Evolutionary conservation across 2,888 invertebrate species (phyloP).

Genomic region (Xylocampa areola): DNA sequence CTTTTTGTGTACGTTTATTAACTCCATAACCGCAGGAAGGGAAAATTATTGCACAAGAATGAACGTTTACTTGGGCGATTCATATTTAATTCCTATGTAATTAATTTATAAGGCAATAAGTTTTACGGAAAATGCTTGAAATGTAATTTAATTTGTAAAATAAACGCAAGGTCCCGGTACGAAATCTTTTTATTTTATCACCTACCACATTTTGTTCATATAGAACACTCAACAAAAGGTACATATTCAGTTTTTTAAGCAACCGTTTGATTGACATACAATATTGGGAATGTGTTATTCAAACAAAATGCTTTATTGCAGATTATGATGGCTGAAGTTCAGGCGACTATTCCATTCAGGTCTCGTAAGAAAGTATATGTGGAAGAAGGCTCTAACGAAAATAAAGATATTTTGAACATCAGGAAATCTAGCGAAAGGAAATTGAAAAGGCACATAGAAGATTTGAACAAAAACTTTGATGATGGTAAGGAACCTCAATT

Average conservation of each 20-base stretch:
- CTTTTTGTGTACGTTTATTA: no score
- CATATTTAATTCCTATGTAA: neutral
- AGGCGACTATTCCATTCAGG: slow-evolving; percentile 86
- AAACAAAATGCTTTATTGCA: slow-evolving; percentile 57
- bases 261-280: neutral
- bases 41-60: no score
- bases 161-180: slow-evolving; percentile 25
- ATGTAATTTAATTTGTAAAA: slow-evolving; percentile 46
- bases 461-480: slow-evolving; percentile 53
- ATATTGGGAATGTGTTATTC: neutral
- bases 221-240: no score
- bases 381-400: slow-evolving; percentile 71
- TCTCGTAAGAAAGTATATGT: slow-evolving; percentile 81
- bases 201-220: no score
- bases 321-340: slow-evolving; percentile 85
- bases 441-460: slow-evolving; percentile 62
- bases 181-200: neutral
- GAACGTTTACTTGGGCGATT: no score
- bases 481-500: slow-evolving; percentile 59
- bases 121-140: slow-evolving; percentile 39
- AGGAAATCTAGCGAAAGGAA: slow-evolving; percentile 50
- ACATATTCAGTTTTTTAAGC: neutral
- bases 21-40: no score
- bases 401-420: slow-evolving; percentile 70
- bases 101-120: slow-evolving; percentile 25